Evolutionary conservation across 2,888 invertebrate species (phyloP), one percentile per base, ranked within the genome.

Genomic region (Xylota segnis): DNA sequence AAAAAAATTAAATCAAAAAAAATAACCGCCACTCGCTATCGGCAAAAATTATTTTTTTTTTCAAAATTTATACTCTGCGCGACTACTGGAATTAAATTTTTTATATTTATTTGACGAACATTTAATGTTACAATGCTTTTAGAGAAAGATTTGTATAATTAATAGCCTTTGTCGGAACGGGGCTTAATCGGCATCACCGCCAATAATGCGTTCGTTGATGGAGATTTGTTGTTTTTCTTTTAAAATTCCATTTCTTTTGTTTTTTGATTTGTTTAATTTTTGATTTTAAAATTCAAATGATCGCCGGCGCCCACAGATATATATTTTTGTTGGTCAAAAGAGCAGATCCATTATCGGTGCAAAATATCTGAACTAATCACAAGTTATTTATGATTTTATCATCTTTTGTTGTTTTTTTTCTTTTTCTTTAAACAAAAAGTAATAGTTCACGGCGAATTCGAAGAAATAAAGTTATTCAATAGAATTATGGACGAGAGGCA

Each of bases 121-220:
- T 86, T 86, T 86, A 72, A 86, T 86, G 86, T 77, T 82, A 63
- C 86, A 77, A 86, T 82, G 86, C 86, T 86, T 86, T 86, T 86
- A 86, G 77, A 77, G 82, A 72, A 58, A 86, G 76, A 86, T 86
- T 86, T 77, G 76, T 76, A 82, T 86, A 86, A 81, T 82, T 86
- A 86, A 77, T 82, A 32, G 76, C 82, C 82, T 86, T 82, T 86
- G 86, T 86, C 76, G 82, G 76, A 76, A 63, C 47, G 50, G 47
- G 56, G n/a, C 72, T 71, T 71, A 71, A 77, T 86, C 72, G 68
- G 23, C 3, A 23, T 3, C 27, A 54, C 27, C 76, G 47, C 50
- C 68, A 71, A 65, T 68, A 84, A 71, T 75, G 75, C 71, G 59
- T 75, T 45, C 58, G 74, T 65, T 75, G 84, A 75, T 81, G 81